Base-by-base conservation (phyloP, 2,888 invertebrate species). In the Phengaris alcon region DNA sequence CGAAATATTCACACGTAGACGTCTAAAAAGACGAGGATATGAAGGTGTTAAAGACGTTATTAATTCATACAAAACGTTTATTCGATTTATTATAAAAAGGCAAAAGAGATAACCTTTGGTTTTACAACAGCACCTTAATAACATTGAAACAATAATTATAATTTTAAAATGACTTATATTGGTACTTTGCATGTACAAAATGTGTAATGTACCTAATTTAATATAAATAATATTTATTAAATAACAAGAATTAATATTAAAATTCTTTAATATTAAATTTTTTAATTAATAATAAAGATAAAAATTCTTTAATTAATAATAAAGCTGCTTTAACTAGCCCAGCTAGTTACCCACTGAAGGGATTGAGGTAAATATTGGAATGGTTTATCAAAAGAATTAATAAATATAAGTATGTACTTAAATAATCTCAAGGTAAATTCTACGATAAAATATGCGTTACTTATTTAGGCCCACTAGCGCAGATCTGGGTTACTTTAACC, bases 81-180 rank as follows among this genome's bases (percentile, higher is more conserved):
- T 72, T 72, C 6, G 35, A 35, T 70, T 70, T 35, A 72, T 72
- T 64, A 52, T 54, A 72, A 72, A 54, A 72, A 52, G 52, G 51
- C 10, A 72, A 22, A 35, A 22, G n/a, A 70, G 12, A 9, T 70
- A 54, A 35, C 72, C 72, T 72, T 72, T 72, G 72, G 72, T 54
- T 72, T 72, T 35, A 54, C 54, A 72, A 72, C 72, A 12, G 35
- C 52, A 54, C n/a, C 22, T 46, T 69, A 70, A 22, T 72, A 52
- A 10, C 46, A 68, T 44, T 68, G 12, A 13, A n/a, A 72, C 8
- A 72, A 72, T 48, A 48, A 7, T 48, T 48, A 48, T 1, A 48
- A 48, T 48, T 48, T 8, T 48, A 48, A 6, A 48, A 48, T 7
- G 2, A 48, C 48, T 48, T 48, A 48, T 48, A 48, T 48, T 48